These are phyloP conservation scores for Gryllus longicercus DNA, from an alignment of 2,888 invertebrate genomes.

Conservation along the genomic window DNA sequence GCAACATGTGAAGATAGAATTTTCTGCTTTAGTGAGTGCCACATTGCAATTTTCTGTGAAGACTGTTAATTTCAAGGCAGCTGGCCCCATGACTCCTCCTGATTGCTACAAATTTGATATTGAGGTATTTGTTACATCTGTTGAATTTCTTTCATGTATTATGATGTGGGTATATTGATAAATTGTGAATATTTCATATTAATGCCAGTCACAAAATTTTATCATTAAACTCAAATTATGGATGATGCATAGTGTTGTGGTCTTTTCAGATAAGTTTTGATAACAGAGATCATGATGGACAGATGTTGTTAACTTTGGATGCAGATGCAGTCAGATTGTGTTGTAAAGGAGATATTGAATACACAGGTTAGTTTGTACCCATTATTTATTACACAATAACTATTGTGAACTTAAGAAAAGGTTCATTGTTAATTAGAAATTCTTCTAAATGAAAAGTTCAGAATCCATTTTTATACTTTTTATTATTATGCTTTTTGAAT, in stretches of 20 bases:
- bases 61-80: slow-evolving; percentile 86
- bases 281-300: slow-evolving; percentile 92
- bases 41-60: slow-evolving; percentile 74
- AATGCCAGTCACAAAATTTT: too few species aligned
- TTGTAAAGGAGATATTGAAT: slow-evolving; percentile 76
- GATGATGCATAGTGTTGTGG: not conserved
- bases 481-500: too few species aligned
- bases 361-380: slow-evolving; percentile 53
- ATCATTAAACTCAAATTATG: too few species aligned
- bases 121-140: slow-evolving; percentile 45
- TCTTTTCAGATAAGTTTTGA: slow-evolving; percentile 66
- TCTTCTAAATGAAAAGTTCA: too few species aligned
- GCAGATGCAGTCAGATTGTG: slow-evolving; percentile 71
- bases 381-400: too few species aligned
- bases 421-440: too few species aligned
- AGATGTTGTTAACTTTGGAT: slow-evolving; percentile 77
- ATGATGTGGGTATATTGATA: too few species aligned
- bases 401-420: too few species aligned
- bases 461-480: too few species aligned
- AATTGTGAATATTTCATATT: too few species aligned
- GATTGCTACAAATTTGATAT: slow-evolving; percentile 89
- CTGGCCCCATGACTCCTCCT: slow-evolving; percentile 81
- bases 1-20: slow-evolving; percentile 65
- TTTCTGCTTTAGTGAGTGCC: slow-evolving; percentile 74
- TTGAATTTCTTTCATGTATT: too few species aligned